Evolutionary conservation across 2,797 vertebrate species (phyloP), one percentile per base, ranked within the genome.

Genomic region (Gambusia yucatana): DNA sequence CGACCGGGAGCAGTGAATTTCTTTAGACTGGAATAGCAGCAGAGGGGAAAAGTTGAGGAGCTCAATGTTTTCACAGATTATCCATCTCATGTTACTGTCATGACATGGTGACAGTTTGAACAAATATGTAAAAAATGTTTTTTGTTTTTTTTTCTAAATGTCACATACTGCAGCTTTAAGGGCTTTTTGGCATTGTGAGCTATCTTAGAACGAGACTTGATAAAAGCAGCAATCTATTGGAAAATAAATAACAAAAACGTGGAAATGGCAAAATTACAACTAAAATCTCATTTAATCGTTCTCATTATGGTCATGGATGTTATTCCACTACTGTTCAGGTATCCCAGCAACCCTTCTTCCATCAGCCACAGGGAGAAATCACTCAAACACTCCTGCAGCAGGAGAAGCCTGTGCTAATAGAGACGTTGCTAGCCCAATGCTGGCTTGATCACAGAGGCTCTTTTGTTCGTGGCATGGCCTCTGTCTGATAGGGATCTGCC

Each of bases 381-480:
- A 88, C 92, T 93, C 89, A 92, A 93, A 92, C 90, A 91, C 86
- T 77, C 79, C 71, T 85, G 89, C 86, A 84, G 90, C 79, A 82
- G 87, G 78, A 92, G 91, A 89, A 83, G 93, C 89, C 89, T 87
- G 90, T 90, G 91, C 92, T 95, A 94, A 95, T 93, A 92, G 90
- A 93, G 92, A 90, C 87, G 88, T 91, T 82, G 90, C 87, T 89
- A 90, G 90, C 89, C 91, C 89, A 92, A 91, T 89, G 87, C 91
- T 82, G 81, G 86, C 89, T 90, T 91, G 91, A 94, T 93, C 93
- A 94, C 91, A 94, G 91, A 83, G 85, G 83, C 82, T 93, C 92
- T 92, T 92, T 95, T 94, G 93, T 95, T 92, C 91, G 81, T 90
- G 89, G 88, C 86, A n/a, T 90, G 91, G 90, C 91, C 94, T 90